Percentiles rank a stretch among this genome's conserved stretches.
phyloP scores from a whole-genome alignment of 2,113 vertebrate genomes.

The Trachemys scripta region DNA sequence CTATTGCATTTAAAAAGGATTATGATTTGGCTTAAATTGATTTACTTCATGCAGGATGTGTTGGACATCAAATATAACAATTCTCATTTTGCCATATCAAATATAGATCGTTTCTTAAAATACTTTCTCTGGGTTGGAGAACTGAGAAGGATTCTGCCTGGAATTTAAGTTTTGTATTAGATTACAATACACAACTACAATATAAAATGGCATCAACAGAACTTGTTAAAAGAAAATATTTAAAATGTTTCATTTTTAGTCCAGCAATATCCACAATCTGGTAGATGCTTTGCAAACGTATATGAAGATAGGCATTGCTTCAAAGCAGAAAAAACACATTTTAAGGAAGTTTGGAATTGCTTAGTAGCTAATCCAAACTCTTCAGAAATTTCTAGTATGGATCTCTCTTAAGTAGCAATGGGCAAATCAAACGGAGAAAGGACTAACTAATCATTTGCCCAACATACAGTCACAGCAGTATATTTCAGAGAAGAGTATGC shows the following conservation, averaged over 20 bases:
- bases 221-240: neutral
- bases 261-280: neutral
- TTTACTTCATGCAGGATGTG: constrained; percentile 38
- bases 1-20: constrained; percentile 40
- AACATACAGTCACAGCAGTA: neutral
- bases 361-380: neutral
- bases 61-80: constrained; percentile 15
- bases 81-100: constrained; percentile 24
- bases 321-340: neutral
- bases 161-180: neutral
- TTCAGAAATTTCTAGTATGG: neutral
- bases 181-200: neutral
- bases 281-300: neutral
- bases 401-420: neutral
- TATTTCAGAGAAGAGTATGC: neutral
- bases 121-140: neutral
- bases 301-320: neutral
- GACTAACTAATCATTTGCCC: neutral
- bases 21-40: constrained; percentile 40
- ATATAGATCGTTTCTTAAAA: constrained; percentile 3
- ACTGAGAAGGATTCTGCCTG: neutral
- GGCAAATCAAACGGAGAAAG: neutral
- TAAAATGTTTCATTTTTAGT: neutral
- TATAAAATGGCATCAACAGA: neutral
- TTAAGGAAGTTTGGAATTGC: neutral